Conservation (phyloP, 2,888 invertebrate species). For the Torymus aiolomorphi region DNA sequence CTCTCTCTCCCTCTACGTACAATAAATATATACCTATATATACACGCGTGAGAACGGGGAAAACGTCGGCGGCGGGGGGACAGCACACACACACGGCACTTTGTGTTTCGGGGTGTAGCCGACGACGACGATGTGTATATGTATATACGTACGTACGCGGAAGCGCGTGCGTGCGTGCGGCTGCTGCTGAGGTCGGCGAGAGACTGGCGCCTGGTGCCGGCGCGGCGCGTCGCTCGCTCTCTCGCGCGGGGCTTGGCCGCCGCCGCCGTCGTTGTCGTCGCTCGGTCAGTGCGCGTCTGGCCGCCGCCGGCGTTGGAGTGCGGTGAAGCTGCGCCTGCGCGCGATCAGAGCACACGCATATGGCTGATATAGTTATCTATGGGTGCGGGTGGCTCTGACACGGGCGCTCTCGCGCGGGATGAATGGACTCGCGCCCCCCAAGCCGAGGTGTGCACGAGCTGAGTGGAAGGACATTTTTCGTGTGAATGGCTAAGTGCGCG, state of each 20-base stretch:
- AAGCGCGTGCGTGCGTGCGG: conserved; percentile 12
- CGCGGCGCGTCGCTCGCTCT: background rate
- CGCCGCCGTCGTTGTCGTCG: background rate
- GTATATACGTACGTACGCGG: background rate
- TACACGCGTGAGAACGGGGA: too few relatives aligned
- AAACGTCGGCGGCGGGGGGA: too few relatives aligned
- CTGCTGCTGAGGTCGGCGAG: conserved; percentile 61
- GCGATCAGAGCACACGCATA: too few relatives aligned
- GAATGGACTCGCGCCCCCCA: too few relatives aligned
- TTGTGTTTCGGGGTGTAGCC: too few relatives aligned
- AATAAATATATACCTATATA: too few relatives aligned
- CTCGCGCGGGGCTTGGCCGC: conserved; percentile 27
- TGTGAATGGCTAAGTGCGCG: background rate
- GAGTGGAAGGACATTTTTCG: background rate
- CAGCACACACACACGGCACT: too few relatives aligned
- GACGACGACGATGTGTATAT: conserved; percentile 41
- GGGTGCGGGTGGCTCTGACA: too few relatives aligned
- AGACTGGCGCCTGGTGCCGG: conserved; percentile 60
- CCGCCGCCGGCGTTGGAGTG: conserved; percentile 30
- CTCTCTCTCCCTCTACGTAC: too few relatives aligned
- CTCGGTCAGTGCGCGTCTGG: conserved; percentile 25
- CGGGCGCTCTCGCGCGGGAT: too few relatives aligned
- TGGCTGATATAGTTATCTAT: background rate
- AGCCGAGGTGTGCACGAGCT: too few relatives aligned
- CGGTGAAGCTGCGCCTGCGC: conserved; percentile 26